Conservation (phyloP, 2,113 vertebrate species). For the Dunckerocampus dactyliophorus region DNA sequence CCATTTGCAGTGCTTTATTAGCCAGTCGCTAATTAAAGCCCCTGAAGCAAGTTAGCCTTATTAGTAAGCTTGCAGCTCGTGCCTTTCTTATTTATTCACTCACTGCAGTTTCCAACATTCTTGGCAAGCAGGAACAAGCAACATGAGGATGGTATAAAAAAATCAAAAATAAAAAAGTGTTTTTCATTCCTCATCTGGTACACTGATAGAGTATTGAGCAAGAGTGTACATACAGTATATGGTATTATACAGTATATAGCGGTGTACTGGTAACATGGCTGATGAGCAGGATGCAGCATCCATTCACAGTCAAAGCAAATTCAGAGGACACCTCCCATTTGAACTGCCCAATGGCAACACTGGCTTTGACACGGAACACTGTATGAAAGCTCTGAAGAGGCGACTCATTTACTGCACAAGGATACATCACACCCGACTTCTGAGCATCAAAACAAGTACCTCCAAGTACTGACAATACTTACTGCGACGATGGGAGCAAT, state of each 20-base stretch:
- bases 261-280: slow-evolving; percentile 1
- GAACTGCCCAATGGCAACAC: not conserved
- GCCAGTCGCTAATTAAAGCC: slow-evolving; percentile 13
- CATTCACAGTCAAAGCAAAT: slow-evolving; percentile 24
- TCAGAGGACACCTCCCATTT: slow-evolving; percentile 4
- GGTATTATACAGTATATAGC: too few relatives aligned
- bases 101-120: slow-evolving; percentile 2
- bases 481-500: too few relatives aligned
- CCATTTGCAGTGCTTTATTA: not conserved
- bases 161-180: not conserved
- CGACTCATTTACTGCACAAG: too few relatives aligned
- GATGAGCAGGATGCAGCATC: slow-evolving; percentile 3
- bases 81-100: slow-evolving; percentile 18
- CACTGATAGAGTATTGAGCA: slow-evolving; percentile 5
- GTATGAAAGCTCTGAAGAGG: slow-evolving; percentile 16
- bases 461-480: too few relatives aligned
- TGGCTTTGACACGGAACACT: slow-evolving; percentile 18
- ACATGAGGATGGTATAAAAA: not conserved
- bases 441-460: too few relatives aligned
- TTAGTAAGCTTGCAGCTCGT: slow-evolving; percentile 17
- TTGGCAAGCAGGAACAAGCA: slow-evolving; percentile 4
- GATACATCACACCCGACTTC: too few relatives aligned
- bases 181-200: slow-evolving; percentile 25
- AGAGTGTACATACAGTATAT: slow-evolving; percentile 5
- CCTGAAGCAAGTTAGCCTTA: slow-evolving; percentile 16